Evolutionary conservation across 1,140 invertebrate species (phyloP).

Genomic region (Thaumetopoea pityocampa): DNA sequence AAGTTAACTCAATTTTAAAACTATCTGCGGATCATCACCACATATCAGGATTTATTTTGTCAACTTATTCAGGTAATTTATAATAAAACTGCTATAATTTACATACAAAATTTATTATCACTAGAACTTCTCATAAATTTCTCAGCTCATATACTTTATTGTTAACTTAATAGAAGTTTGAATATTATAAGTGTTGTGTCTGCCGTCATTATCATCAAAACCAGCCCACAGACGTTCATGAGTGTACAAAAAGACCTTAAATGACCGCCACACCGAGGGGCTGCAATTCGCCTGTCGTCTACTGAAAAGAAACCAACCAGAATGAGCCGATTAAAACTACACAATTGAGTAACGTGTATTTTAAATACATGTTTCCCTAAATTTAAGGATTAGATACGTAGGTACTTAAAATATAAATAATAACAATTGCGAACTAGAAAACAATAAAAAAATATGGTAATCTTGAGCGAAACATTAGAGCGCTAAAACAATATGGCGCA

Average conservation of each 20-base stretch:
- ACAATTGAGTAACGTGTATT: conserved; percentile 31
- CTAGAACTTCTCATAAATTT: conserved; percentile 44
- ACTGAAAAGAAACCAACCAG: too few species aligned
- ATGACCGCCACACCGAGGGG: too few species aligned
- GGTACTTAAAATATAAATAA: conserved; percentile 13
- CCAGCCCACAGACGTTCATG: neutral
- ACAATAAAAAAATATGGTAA: too few species aligned
- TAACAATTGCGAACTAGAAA: conserved; percentile 14
- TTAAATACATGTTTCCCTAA: conserved; percentile 24
- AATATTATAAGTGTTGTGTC: conserved; percentile 10
- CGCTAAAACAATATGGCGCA: too few species aligned
- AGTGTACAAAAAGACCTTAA: too few species aligned
- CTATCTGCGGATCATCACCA: too few species aligned
- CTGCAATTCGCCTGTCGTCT: too few species aligned
- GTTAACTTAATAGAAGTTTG: conserved; percentile 22
- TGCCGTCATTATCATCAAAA: conserved; percentile 1
- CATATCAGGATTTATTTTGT: too few species aligned
- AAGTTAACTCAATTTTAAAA: too few species aligned
- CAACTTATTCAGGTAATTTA: too few species aligned
- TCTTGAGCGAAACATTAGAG: too few species aligned
- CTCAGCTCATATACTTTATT: conserved; percentile 38
- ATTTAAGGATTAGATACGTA: conserved; percentile 13
- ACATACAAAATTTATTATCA: conserved; percentile 65
- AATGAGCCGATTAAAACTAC: conserved; percentile 22
- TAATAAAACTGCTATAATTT: conserved; percentile 27